These are phyloP conservation scores for Drosophila peninsularis DNA, from an alignment of 2,888 invertebrate genomes.

Conservation along the genomic window DNA sequence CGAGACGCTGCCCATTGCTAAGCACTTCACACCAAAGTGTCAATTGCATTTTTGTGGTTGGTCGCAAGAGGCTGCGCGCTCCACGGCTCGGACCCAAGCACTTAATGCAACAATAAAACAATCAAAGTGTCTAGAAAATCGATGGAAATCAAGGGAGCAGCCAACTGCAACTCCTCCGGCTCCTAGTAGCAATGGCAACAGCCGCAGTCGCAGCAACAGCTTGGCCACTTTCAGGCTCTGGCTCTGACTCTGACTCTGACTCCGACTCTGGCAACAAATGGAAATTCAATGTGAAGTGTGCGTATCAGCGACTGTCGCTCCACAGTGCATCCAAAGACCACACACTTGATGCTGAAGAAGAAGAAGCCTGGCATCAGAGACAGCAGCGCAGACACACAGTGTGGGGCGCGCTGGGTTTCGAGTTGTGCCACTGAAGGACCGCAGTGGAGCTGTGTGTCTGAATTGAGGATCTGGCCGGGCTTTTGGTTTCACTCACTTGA, in stretches of 20 bases:
- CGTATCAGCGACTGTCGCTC: conserved; percentile 79
- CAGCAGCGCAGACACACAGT: not conserved
- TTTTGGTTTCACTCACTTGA: conserved; percentile 60
- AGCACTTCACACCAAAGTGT: conserved; percentile 78
- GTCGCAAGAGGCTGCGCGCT: conserved; percentile 44
- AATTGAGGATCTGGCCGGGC: conserved; percentile 26
- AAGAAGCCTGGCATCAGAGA: conserved; percentile 9
- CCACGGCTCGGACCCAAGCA: conserved; percentile 46
- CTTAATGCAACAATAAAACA: conserved; percentile 81
- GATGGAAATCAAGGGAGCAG: conserved; percentile 76
- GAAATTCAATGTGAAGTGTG: conserved; percentile 79
- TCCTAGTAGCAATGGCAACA: conserved; percentile 27
- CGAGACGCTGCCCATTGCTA: conserved; percentile 60
- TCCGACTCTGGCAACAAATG: conserved; percentile 70
- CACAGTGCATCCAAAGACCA: conserved; percentile 72
- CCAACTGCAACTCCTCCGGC: conserved; percentile 36
- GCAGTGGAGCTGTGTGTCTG: conserved; percentile 21
- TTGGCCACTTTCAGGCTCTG: conserved; percentile 65
- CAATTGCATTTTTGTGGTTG: conserved; percentile 78
- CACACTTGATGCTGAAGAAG: conserved; percentile 65
- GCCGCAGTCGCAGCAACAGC: conserved; percentile 32
- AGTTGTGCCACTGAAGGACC: conserved; percentile 36
- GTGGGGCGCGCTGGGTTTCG: conserved; percentile 4
- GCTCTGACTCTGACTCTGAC: conserved; percentile 35
- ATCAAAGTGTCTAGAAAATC: conserved; percentile 81